A percentile compares a stretch with the other conserved stretches of the same genome.
These are phyloP conservation scores for Microplitis demolitor DNA, from an alignment of 1,140 invertebrate genomes.

Conservation along the genomic window DNA sequence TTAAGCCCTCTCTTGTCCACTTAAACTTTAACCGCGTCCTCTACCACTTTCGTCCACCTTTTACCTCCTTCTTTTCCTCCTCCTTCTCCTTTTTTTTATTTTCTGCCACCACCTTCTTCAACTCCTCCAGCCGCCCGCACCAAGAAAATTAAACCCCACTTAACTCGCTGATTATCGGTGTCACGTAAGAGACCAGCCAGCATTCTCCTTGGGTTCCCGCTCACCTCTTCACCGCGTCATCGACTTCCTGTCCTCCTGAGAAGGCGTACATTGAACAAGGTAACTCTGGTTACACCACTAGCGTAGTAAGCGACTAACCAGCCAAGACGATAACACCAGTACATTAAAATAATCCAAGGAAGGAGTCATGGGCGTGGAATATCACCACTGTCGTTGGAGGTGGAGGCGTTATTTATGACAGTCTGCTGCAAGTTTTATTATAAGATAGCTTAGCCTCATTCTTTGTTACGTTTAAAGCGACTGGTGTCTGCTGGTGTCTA, in stretches of 20 bases:
- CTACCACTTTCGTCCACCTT: slow-evolving; percentile 19
- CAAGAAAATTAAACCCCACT: slow-evolving; percentile 57
- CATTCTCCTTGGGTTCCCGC: slow-evolving; percentile 16
- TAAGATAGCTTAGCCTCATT: not conserved
- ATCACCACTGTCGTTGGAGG: slow-evolving; percentile 39
- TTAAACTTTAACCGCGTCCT: slow-evolving; percentile 20
- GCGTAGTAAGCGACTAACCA: slow-evolving; percentile 10
- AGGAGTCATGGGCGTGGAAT: slow-evolving; percentile 40
- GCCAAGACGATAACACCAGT: slow-evolving; percentile 40
- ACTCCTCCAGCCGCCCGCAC: slow-evolving; percentile 46
- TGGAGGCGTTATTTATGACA: slow-evolving; percentile 36
- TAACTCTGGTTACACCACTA: not conserved
- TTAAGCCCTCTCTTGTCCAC: slow-evolving; percentile 3
- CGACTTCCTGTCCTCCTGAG: not conserved
- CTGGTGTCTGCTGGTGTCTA: too few relatives aligned
- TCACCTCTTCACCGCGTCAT: not conserved
- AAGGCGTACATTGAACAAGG: not conserved
- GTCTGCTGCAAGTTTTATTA: not conserved
- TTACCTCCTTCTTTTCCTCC: slow-evolving; percentile 26
- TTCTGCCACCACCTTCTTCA: not conserved
- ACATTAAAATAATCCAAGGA: slow-evolving; percentile 11
- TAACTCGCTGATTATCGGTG: slow-evolving; percentile 56
- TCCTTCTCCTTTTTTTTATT: slow-evolving; percentile 33
- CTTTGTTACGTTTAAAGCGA: not conserved
- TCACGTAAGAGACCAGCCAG: slow-evolving; percentile 46